Base-by-base conservation (phyloP, 2,113 vertebrate genomes). In the Syrmaticus mikado region DNA sequence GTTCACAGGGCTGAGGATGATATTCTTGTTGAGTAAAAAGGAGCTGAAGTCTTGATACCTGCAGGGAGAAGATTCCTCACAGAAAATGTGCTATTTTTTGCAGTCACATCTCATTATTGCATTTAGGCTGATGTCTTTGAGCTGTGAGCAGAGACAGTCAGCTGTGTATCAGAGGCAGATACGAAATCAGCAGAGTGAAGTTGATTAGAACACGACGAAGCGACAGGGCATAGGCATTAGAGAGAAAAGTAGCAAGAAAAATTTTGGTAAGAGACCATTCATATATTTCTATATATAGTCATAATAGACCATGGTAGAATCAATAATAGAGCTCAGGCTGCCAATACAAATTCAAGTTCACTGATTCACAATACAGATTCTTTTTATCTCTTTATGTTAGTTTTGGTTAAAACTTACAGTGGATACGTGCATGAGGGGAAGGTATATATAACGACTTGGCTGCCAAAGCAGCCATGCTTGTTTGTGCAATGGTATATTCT, bases 81-180 rank as follows among this genome's bases (percentile, higher is more conserved):
- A 72, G 65, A 90, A 91, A 94, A 68, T 61, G 65, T 75, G 30
- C 36, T 85, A 61, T 68, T 94, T 94, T 94, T 85, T 88, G 32
- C 34, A 48, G 70, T 83, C 76, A 81, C 16, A 22, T 81, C 65
- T 90, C 67, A 77, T 85, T 90, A 85, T 15, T 81, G 38, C 21
- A 4, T 67, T 94, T 85, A 77, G 85, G 25, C 14, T 78, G 73
- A 81, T 45, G 68, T 88, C 65, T 86, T 74, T 85, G 75, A 89
- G 93, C 64, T 61, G 61, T 28, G 40, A 89, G 72, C 24, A 85
- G 78, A 82, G 79, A 87, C 8, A 55, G 53, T 85, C 66, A 87
- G 66, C 46, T 87, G 53, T 41, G 16, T 57, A 64, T 79, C 41
- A 64, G 73, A 74, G 30, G 61, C 38, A 52, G 65, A 68, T 53